These are phyloP conservation scores for Andinoacara biseriatus DNA, from an alignment of 2,113 vertebrate species.

Conservation along the genomic window DNA sequence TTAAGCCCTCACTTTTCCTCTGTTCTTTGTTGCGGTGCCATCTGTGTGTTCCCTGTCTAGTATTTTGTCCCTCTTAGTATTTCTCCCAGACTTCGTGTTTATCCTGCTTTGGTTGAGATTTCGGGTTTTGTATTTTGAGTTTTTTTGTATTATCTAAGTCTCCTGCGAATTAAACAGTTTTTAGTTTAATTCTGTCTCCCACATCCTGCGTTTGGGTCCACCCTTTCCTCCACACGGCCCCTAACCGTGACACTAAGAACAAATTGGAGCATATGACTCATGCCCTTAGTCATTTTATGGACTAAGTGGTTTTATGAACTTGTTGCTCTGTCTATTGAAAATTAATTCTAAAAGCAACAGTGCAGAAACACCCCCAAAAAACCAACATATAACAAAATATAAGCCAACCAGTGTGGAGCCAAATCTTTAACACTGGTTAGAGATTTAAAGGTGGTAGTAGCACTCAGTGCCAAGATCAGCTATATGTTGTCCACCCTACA, in stretches of 20 bases:
- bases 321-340: neutral
- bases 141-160: no score
- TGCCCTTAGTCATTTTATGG: neutral
- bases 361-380: neutral
- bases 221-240: no score
- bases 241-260: neutral
- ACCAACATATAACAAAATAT: neutral
- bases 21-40: no score
- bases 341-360: neutral
- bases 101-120: no score
- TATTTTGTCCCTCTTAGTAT: no score
- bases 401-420: neutral
- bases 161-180: no score
- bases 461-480: neutral
- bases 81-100: no score
- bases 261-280: slow-evolving; percentile 14
- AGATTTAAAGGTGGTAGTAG: neutral
- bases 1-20: no score
- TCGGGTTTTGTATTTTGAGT: no score
- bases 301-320: neutral
- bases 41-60: no score
- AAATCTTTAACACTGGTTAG: neutral
- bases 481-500: neutral
- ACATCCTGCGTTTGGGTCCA: no score
- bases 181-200: no score